These are phyloP conservation scores for Cataglyphis albicans DNA, from an alignment of 2,888 invertebrate genomes.

Conservation along the genomic window DNA sequence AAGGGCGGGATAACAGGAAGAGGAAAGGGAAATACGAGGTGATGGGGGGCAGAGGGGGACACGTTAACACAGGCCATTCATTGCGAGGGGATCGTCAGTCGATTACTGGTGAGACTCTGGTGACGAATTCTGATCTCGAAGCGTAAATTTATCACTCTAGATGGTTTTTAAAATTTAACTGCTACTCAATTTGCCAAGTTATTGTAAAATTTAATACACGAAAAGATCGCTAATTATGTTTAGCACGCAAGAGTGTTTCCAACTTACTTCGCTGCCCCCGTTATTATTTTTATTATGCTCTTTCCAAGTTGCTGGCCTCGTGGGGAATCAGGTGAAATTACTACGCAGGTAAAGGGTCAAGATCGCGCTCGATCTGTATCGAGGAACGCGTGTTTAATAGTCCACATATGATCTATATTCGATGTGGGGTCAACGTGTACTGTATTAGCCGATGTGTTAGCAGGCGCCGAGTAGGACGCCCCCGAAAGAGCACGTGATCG, in stretches of 20 bases:
- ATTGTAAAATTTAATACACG: background rate
- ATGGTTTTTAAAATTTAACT: background rate
- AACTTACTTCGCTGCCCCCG: background rate
- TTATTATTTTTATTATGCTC: background rate
- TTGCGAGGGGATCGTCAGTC: slow-evolving; percentile 56
- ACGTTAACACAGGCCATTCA: slow-evolving; percentile 53
- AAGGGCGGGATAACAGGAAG: background rate
- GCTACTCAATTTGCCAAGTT: background rate
- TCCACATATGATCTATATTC: slow-evolving; percentile 33
- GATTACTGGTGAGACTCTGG: slow-evolving; percentile 42
- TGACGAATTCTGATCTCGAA: slow-evolving; percentile 22
- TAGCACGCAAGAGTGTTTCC: background rate
- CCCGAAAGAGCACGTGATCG: slow-evolving; percentile 52
- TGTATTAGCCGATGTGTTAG: slow-evolving; percentile 58
- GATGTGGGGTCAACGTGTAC: slow-evolving; percentile 59
- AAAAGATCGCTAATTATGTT: background rate
- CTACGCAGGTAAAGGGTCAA: slow-evolving; percentile 42
- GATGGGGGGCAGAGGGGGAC: background rate
- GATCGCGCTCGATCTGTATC: slow-evolving; percentile 16
- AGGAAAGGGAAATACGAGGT: background rate
- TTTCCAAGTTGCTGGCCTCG: slow-evolving; percentile 5
- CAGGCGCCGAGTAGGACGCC: slow-evolving; percentile 47
- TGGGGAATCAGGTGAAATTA: slow-evolving; percentile 29
- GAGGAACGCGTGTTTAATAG: slow-evolving; percentile 27
- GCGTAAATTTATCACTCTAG: slow-evolving; percentile 29